Conservation (phyloP, 2,113 vertebrate species). For the Dissostichus mawsoni region DNA sequence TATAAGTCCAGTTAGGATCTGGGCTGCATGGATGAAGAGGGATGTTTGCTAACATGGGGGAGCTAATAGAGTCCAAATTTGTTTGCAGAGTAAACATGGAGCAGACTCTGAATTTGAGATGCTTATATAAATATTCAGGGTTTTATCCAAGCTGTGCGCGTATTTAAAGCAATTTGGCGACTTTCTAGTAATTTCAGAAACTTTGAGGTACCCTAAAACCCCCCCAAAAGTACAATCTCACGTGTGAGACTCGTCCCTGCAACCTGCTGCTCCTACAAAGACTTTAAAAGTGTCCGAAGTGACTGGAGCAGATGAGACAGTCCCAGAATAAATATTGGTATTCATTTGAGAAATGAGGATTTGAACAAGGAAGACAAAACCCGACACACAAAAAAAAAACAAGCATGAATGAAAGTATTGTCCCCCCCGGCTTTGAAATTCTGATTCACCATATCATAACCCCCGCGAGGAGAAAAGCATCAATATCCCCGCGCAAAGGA, state of each 20-base stretch:
- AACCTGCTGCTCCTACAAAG: conserved; percentile 94
- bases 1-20: conserved; percentile 32
- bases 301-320: conserved; percentile 86
- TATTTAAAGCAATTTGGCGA: neutral
- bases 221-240: neutral
- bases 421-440: conserved; percentile 89
- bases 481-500: conserved; percentile 97
- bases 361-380: conserved; percentile 81
- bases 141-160: neutral
- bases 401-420: conserved; percentile 94
- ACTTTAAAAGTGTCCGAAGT: conserved; percentile 91
- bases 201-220: no score
- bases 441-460: conserved; percentile 99
- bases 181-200: neutral
- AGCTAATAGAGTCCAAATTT: neutral
- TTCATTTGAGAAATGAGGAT: conserved; percentile 89
- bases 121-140: neutral
- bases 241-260: conserved; percentile 48
- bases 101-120: neutral
- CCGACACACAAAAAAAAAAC: conserved; percentile 70
- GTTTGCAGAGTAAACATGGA: neutral
- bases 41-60: conserved; percentile 21
- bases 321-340: conserved; percentile 94
- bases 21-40: conserved; percentile 15
- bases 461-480: conserved; percentile 99